These are phyloP conservation scores for Nesidiocoris tenuis DNA, from an alignment of 2,888 invertebrate genomes.

Conservation along the genomic window DNA sequence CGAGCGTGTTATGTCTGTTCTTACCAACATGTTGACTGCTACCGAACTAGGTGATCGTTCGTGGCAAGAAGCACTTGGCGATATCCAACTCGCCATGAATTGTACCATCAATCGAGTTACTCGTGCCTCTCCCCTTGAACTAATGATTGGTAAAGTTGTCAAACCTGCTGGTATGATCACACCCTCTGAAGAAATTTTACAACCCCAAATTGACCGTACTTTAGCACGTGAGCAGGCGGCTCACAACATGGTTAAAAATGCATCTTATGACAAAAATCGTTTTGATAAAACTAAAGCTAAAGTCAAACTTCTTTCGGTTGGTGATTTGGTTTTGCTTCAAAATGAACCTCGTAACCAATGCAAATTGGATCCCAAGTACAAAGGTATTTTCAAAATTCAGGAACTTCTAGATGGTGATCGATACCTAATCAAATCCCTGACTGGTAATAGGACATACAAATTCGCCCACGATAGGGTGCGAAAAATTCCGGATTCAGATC, in stretches of 20 bases:
- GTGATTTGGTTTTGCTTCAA: constrained; percentile 43
- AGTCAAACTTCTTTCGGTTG: constrained; percentile 32
- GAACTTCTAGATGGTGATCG: constrained; percentile 28
- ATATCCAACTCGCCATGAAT: constrained; percentile 20
- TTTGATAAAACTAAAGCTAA: constrained; percentile 40
- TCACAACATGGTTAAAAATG: constrained; percentile 23
- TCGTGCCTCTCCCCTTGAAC: constrained; percentile 19
- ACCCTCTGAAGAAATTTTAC: constrained; percentile 4
- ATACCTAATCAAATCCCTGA: constrained; percentile 12
- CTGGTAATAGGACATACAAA: constrained; percentile 25
- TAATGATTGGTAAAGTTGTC: constrained; percentile 23
- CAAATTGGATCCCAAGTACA: constrained; percentile 29
- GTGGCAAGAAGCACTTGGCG: constrained; percentile 15
- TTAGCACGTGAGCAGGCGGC: constrained; percentile 9
- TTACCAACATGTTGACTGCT: constrained; percentile 29
- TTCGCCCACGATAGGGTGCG: constrained; percentile 25
- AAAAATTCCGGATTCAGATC: constrained; percentile 5
- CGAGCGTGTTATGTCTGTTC: constrained; percentile 22
- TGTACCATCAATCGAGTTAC: constrained; percentile 28
- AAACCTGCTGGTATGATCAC: constrained; percentile 16
- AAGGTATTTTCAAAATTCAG: constrained; percentile 5
- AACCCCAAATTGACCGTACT: background rate
- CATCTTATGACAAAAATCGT: constrained; percentile 28
- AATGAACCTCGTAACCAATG: constrained; percentile 42
- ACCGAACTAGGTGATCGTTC: constrained; percentile 15